Percentiles rank a stretch among this genome's conserved stretches.
phyloP scores from a whole-genome alignment of 2,113 vertebrate genomes.

The Oplegnathus fasciatus region DNA sequence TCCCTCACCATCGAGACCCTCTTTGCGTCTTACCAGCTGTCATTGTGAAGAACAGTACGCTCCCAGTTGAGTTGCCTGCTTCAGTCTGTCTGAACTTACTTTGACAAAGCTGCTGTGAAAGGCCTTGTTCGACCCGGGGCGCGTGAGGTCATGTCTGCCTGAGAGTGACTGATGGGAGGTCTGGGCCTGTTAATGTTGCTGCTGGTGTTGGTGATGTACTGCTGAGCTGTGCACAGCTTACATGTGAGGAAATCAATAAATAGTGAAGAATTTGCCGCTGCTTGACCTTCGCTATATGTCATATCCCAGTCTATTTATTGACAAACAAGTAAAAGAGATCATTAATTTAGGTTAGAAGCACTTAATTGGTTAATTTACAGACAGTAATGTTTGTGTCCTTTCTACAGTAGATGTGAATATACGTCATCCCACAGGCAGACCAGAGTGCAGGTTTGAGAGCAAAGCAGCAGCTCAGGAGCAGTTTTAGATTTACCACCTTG shows the following conservation, averaged over 20 bases:
- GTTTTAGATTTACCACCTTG: background rate
- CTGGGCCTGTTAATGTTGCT: background rate
- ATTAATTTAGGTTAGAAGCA: background rate
- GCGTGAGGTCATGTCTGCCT: slow-evolving; percentile 15
- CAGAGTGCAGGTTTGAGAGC: background rate
- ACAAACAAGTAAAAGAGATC: background rate
- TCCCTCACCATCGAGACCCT: background rate
- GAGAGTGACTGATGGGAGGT: slow-evolving; percentile 30
- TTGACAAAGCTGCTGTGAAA: slow-evolving; percentile 41
- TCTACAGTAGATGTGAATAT: background rate
- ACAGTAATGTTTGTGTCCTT: background rate
- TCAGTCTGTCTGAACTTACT: slow-evolving; percentile 16
- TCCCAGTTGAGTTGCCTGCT: slow-evolving; percentile 25
- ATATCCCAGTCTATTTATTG: background rate
- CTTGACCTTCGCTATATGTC: background rate
- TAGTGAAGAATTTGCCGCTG: background rate
- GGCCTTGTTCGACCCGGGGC: background rate
- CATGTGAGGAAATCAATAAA: slow-evolving; percentile 43
- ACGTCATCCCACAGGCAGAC: background rate
- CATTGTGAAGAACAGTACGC: background rate
- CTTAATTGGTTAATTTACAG: background rate
- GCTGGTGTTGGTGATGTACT: slow-evolving; percentile 10
- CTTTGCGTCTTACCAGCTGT: slow-evolving; percentile 21
- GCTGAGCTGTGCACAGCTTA: slow-evolving; percentile 11
- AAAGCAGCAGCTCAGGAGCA: background rate